Evolutionary conservation across 35 echinoderm and acorn worm genomes (phyloP), one percentile per base, ranked within the genome.

Genomic region (Ophiothrix spiculata): DNA sequence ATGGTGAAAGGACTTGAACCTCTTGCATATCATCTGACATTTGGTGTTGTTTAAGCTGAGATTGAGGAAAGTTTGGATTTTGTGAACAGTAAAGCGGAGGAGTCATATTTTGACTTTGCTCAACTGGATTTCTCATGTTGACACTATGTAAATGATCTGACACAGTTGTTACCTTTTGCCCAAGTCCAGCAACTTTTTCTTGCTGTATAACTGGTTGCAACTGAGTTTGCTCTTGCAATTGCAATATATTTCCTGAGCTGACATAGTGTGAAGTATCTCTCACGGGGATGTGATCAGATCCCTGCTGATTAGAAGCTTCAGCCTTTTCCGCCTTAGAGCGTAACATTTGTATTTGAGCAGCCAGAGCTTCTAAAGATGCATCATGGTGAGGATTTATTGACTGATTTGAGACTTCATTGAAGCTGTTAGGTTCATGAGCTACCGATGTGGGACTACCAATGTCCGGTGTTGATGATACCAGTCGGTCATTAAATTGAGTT

Each of bases 391-490:
- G 14, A 56, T 83, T 15, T 25, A 34, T 35, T 83, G 31, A 33
- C 41, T 32, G 32, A 15, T 32, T 56, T 60, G 80, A 29, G 45
- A 54, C 54, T 74, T 69, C 29, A 12, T 75, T 35, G 31, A 33
- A 32, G 12, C 29, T 39, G 19, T 69, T 32, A 28, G 33, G 0
- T 73, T 10, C 11, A 32, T 36, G 19, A 23, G 23, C 10, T 83
- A 42, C 19, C 49, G 45, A 14, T 49, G 38, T 75, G 25, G 42
- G 42, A 49, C 42, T 49, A 10, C 42, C 42, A 6, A 49, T 75
- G 32, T 83, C 69, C 36, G 83, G 83, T 19, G 83, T 85, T 69
- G 83, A 85, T n/a, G 63, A 85, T 32, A 85, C 64, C 15, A 85
- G 63, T 23, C 69, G 56, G 28, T 85, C 36, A 36, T 85, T 85